Percentiles rank a stretch among this genome's conserved stretches.
Evolutionary conservation across 2,888 invertebrate species (phyloP).

Genomic region (Celastrina argiolus): DNA sequence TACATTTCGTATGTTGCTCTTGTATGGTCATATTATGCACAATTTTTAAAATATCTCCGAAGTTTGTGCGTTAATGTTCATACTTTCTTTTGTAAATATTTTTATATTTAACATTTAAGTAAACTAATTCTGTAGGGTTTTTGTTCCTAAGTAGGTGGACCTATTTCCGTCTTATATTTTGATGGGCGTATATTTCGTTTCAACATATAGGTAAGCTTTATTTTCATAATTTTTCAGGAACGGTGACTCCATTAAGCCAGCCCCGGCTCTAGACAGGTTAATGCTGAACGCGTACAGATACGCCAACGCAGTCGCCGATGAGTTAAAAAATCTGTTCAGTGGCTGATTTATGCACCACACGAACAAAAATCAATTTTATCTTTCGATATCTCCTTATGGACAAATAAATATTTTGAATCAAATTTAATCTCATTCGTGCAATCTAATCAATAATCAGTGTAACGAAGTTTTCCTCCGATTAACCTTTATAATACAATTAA

Average conservation of each 20-base stretch:
- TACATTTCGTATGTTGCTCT: too few species aligned
- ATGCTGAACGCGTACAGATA: conserved; percentile 47
- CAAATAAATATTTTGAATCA: background rate
- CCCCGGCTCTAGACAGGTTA: conserved; percentile 45
- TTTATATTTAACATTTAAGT: too few species aligned
- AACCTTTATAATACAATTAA: too few species aligned
- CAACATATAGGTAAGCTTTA: too few species aligned
- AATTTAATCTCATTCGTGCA: background rate
- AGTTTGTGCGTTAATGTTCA: too few species aligned
- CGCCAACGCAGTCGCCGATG: conserved; percentile 47
- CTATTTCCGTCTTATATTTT: too few species aligned
- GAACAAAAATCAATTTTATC: background rate
- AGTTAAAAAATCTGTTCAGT: conserved; percentile 46
- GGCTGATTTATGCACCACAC: conserved; percentile 31
- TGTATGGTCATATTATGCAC: too few species aligned
- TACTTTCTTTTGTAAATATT: too few species aligned
- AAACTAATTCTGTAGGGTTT: too few species aligned
- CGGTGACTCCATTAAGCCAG: conserved; percentile 49
- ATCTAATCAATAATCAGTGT: background rate
- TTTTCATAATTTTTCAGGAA: background rate
- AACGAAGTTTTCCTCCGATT: background rate
- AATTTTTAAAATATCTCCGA: too few species aligned
- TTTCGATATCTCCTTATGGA: background rate
- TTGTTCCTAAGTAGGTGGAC: too few species aligned
- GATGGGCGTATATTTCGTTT: too few species aligned